These are phyloP conservation scores for Notothenia rossii DNA, from an alignment of 2,113 vertebrate genomes.

Conservation along the genomic window DNA sequence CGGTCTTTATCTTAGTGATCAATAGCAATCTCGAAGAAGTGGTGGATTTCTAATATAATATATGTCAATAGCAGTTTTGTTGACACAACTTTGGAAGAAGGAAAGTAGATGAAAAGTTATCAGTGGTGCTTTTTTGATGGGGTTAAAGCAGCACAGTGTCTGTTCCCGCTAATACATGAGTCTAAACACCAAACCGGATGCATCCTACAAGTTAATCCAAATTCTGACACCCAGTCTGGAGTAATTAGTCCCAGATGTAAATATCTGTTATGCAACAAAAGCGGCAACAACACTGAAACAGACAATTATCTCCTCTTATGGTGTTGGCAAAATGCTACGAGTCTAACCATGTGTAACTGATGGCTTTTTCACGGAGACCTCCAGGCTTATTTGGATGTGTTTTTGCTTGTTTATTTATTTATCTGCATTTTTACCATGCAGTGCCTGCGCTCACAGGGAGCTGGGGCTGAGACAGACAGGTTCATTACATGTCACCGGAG, in stretches of 20 bases:
- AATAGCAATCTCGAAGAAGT: constrained; percentile 60
- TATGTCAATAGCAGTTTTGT: constrained; percentile 53
- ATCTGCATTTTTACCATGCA: constrained; percentile 36
- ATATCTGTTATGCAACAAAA: constrained; percentile 77
- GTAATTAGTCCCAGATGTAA: constrained; percentile 82
- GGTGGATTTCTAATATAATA: constrained; percentile 38
- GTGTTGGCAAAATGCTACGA: constrained; percentile 53
- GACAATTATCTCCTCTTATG: constrained; percentile 80
- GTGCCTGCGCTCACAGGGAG: constrained; percentile 38
- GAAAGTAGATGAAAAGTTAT: constrained; percentile 21
- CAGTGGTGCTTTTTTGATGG: constrained; percentile 33
- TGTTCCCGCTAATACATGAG: constrained; percentile 45
- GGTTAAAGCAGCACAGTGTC: constrained; percentile 42
- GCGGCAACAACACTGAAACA: constrained; percentile 70
- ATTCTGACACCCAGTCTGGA: constrained; percentile 67
- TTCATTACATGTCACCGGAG: constrained; percentile 78
- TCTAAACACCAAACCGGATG: constrained; percentile 50
- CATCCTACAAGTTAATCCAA: constrained; percentile 67
- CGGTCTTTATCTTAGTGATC: constrained; percentile 58
- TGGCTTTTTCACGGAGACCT: constrained; percentile 73
- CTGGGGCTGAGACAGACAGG: constrained; percentile 66
- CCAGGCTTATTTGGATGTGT: constrained; percentile 52
- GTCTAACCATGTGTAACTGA: constrained; percentile 78
- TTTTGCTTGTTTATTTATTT: constrained; percentile 60
- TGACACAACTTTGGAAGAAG: constrained; percentile 28